These are phyloP conservation scores for Fissipunctia ypsillon DNA, from an alignment of 2,888 invertebrate genomes.

Conservation along the genomic window DNA sequence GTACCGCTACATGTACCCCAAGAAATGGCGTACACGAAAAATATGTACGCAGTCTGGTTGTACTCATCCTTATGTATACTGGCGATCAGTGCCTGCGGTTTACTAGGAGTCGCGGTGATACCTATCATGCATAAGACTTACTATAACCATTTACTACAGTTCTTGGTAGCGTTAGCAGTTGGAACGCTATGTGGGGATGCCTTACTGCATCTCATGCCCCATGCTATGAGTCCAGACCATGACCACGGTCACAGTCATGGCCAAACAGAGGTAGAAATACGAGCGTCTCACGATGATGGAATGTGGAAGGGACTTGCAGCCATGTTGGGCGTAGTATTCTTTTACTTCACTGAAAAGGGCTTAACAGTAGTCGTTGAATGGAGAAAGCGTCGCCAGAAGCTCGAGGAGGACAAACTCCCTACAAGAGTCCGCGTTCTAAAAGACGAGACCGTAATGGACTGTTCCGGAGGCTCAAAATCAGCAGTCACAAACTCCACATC, in stretches of 20 bases:
- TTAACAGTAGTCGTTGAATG: constrained; percentile 95
- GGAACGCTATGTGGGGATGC: constrained; percentile 98
- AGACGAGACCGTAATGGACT: constrained; percentile 90
- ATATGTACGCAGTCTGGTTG: constrained; percentile 93
- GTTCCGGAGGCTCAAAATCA: constrained; percentile 81
- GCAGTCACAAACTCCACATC: constrained; percentile 85
- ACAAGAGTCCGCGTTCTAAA: constrained; percentile 93
- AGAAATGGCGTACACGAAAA: constrained; percentile 78
- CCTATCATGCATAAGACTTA: constrained; percentile 97
- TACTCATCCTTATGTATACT: constrained; percentile 95
- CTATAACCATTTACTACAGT: constrained; percentile 97
- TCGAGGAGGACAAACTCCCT: constrained; percentile 92
- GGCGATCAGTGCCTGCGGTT: constrained; percentile 96
- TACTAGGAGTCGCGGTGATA: constrained; percentile 96
- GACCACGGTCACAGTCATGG: constrained; percentile 73
- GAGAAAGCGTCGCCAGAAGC: constrained; percentile 93
- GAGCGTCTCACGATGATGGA: constrained; percentile 91
- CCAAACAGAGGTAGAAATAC: constrained; percentile 64
- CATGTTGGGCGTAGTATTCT: constrained; percentile 95
- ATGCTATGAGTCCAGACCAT: constrained; percentile 91
- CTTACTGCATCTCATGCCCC: constrained; percentile 97
- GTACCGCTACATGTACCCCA: constrained; percentile 41
- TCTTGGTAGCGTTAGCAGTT: constrained; percentile 97
- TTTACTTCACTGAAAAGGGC: constrained; percentile 96
- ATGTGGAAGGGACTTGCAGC: constrained; percentile 97